Conservation (phyloP, 1,140 invertebrate genomes). For the Diprion similis region DNA sequence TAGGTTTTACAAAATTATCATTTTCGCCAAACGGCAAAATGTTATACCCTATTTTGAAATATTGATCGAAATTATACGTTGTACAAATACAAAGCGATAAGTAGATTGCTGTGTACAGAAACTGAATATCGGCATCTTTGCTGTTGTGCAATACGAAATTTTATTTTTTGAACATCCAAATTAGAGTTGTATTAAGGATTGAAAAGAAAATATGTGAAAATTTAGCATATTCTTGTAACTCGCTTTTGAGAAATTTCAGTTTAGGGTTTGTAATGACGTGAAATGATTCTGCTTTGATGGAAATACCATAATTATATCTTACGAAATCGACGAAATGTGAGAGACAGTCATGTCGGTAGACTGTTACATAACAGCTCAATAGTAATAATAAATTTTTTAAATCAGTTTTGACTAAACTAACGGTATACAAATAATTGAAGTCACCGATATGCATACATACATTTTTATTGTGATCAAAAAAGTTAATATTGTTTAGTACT, state of each 20-base stretch:
- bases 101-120: neutral
- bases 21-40: neutral
- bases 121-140: neutral
- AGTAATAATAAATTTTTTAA: constrained; percentile 27
- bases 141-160: constrained; percentile 4
- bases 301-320: neutral
- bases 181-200: neutral
- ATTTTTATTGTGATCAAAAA: neutral
- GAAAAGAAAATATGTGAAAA: neutral
- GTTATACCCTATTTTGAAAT: constrained; percentile 5
- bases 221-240: neutral
- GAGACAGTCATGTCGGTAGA: neutral
- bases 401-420: constrained; percentile 19
- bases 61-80: neutral
- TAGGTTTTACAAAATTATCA: constrained; percentile 3
- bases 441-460: neutral
- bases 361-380: constrained; percentile 29
- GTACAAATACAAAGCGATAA: neutral
- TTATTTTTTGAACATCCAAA: constrained; percentile 4
- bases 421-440: neutral
- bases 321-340: neutral
- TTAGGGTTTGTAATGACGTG: too few species aligned
- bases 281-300: too few species aligned
- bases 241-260: neutral
- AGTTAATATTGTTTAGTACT: neutral